phyloP scores from a whole-genome alignment of 2,888 invertebrate species.

The Nasonia oneida region DNA sequence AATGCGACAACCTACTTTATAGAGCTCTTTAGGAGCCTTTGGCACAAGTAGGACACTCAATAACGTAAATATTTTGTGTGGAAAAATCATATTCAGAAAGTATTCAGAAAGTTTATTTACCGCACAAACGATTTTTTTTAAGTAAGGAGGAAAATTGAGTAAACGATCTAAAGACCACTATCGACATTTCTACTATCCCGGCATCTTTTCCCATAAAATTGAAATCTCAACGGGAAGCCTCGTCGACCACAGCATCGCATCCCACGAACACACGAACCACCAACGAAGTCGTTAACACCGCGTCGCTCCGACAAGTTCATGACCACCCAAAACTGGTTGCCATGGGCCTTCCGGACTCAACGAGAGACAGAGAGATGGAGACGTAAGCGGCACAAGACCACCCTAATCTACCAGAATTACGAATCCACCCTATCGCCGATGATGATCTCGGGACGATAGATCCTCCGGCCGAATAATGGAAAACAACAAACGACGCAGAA shows the following conservation, averaged over 20 bases:
- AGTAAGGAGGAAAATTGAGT: background rate
- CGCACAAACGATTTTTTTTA: background rate
- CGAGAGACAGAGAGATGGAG: background rate
- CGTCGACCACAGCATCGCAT: background rate
- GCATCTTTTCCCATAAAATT: background rate
- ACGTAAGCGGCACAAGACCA: background rate
- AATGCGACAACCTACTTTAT: constrained; percentile 12
- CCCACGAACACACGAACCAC: constrained; percentile 27
- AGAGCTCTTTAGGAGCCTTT: background rate
- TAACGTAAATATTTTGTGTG: background rate
- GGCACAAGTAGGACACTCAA: background rate
- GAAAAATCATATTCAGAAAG: too few relatives aligned
- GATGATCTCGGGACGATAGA: constrained; percentile 33
- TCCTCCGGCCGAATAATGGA: background rate
- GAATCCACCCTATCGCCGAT: background rate
- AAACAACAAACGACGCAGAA: constrained; percentile 3
- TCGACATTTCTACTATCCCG: background rate
- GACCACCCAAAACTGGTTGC: constrained; percentile 45
- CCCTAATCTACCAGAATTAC: constrained; percentile 36
- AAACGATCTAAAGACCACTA: background rate
- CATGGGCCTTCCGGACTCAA: background rate
- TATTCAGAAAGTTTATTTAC: too few relatives aligned
- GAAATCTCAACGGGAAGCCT: background rate
- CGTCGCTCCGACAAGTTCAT: constrained; percentile 7
- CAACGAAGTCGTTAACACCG: constrained; percentile 35